Base-by-base conservation (phyloP, 1,140 invertebrate genomes). In the Diorhabda sublineata region DNA sequence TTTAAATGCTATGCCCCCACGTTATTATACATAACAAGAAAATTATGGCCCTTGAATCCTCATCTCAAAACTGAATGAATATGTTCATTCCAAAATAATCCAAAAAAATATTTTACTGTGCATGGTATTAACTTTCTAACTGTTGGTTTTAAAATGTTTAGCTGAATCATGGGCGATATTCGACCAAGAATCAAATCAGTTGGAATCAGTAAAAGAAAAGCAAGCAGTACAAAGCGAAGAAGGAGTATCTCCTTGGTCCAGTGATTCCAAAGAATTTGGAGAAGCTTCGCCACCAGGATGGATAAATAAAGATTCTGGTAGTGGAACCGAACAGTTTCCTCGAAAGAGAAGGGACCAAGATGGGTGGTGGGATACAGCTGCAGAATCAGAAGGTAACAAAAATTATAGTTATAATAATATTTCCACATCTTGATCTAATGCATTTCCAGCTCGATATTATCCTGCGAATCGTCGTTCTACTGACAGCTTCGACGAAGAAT, bases 241-340 rank as follows among this genome's bases (percentile, higher is more conserved):
- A 58, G 86, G 83, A 59, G 84, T 86, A 4, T 91, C 89, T 2
- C 89, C 89, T 0, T 92, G 90, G 87, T 92, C 91, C 2, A 90
- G 90, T 0, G 91, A 92, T 79, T 89, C 89, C 2, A 89, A 90
- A 66, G 89, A 92, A 69, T 85, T 86, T 66, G 80, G 82, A 42
- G 82, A 81, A 64, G 83, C 83, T 63, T 77, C 79, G 0, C 76
- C 79, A 71, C 81, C 73, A 75, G 82, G 79, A 41, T 81, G 87
- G 81, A 78, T 85, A 79, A 74, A 82, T 80, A 64, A 83, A 76
- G 82, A 85, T 70, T 78, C 76, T 26, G 76, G 73, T 66, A 81
- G 74, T 70, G 73, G 75, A 11, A 73, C 68, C 7, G 77, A 78
- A 45, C 76, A 66, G 56, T 84, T 72, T 82, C 80, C 69, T 77